Conservation (phyloP, 2,113 vertebrate species). For the Willisornis vidua region DNA sequence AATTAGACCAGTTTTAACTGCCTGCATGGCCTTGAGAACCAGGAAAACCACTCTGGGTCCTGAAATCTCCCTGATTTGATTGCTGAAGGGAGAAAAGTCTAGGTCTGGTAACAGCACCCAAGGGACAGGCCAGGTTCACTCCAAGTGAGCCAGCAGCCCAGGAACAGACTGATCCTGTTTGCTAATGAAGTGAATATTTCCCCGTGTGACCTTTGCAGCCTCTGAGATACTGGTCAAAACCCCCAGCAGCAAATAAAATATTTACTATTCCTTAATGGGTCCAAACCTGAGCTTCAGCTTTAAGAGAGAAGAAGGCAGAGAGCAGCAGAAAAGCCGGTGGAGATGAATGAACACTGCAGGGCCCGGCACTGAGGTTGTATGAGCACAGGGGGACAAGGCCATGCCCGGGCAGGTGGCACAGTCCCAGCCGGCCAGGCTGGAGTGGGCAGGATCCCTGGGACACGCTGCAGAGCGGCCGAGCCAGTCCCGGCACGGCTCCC, state of each 20-base stretch:
- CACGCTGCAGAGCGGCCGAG: rapidly evolving
- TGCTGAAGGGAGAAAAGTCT: neutral
- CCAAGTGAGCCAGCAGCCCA: rapidly evolving
- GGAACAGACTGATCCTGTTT: rapidly evolving
- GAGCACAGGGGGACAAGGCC: neutral
- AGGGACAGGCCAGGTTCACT: neutral
- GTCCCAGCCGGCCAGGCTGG: rapidly evolving
- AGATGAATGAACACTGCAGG: neutral
- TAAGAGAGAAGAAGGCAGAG: neutral
- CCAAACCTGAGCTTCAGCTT: neutral
- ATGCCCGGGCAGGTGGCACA: rapidly evolving
- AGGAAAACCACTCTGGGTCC: neutral
- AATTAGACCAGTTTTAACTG: conserved; percentile 2
- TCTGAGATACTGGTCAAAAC: neutral
- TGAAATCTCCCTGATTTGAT: neutral
- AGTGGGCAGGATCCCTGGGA: rapidly evolving
- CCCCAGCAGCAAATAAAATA: neutral
- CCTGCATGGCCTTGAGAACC: neutral
- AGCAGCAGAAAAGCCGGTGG: neutral
- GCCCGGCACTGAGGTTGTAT: neutral
- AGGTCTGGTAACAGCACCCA: neutral
- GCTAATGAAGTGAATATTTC: neutral
- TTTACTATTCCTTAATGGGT: neutral
- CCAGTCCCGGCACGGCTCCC: rapidly evolving
- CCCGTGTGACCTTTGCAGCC: neutral